phyloP scores from a whole-genome alignment of 2,888 invertebrate genomes.

The Encarsia formosa region DNA sequence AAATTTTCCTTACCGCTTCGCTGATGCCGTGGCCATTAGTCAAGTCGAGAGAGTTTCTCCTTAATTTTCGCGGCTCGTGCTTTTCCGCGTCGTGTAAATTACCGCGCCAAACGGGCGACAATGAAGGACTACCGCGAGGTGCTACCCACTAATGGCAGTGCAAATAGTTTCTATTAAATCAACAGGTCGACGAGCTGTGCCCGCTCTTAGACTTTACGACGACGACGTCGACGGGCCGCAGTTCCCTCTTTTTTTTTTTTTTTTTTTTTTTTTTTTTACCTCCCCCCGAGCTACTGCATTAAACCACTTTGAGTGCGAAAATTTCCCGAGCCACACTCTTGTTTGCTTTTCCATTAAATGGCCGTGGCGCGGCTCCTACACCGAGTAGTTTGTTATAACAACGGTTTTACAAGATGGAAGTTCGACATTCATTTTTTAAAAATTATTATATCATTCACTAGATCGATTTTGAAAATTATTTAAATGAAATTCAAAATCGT shows the following conservation, averaged over 20 bases:
- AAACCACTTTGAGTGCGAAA: slow-evolving; percentile 42
- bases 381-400: too few species aligned
- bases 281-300: too few species aligned
- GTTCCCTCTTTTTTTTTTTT: too few species aligned
- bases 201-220: slow-evolving; percentile 26
- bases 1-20: slow-evolving; percentile 1
- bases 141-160: slow-evolving; percentile 38
- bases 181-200: slow-evolving; percentile 31
- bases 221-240: neutral
- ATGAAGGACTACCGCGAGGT: slow-evolving; percentile 28
- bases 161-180: slow-evolving; percentile 45
- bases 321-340: slow-evolving; percentile 36
- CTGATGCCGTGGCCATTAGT: slow-evolving; percentile 10
- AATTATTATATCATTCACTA: too few species aligned
- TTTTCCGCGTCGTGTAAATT: slow-evolving; percentile 23
- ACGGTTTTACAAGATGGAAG: too few species aligned
- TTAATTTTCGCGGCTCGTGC: slow-evolving; percentile 12
- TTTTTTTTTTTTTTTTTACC: too few species aligned
- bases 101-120: slow-evolving; percentile 21
- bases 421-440: too few species aligned
- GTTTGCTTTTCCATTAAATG: slow-evolving; percentile 44
- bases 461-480: too few species aligned
- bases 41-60: slow-evolving; percentile 10
- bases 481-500: too few species aligned
- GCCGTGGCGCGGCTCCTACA: too few species aligned